Base-by-base conservation (phyloP, 2,888 invertebrate genomes). In the Melipona bicolor region DNA sequence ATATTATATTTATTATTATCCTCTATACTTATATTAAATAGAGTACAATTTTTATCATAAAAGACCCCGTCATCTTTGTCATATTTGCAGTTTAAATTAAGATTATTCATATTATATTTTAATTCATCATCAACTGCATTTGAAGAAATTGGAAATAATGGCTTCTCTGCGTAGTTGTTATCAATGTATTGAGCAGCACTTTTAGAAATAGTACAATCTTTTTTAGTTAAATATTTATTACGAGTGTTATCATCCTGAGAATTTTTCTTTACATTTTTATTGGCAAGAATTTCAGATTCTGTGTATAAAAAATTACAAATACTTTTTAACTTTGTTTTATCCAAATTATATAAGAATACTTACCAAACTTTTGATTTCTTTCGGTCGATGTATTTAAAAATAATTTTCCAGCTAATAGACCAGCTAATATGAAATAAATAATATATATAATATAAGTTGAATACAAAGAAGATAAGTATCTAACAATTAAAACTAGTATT, bases 341-440 rank as follows among this genome's bases (percentile, higher is more conserved):
- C 2, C 32, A 24, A 54, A 59, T 50, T 50, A 24, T 56, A 27
- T 50, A 52, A 15, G 49, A n/a, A 36, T 56, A 70, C 75, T 76
- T 76, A 85, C 85, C 73, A 43, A 24, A 56, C 50, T 49, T 70
- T 75, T 54, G 0, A 50, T 27, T 43, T 27, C 52, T 21, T 49
- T 36, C 27, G 1, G 17, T 17, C 13, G 54, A 52, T 67, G 15
- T 24, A 17, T 65, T 70, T 19, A 54, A 49, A 67, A 68, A n/a
- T 32, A 87, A 27, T 74, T 81, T 84, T 59, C 71, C 71, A 64
- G 79, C 17, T 74, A 72, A 24, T 0, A 81, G 2, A 27, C 77
- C 71, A 54, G 79, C 79, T 87, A 43, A 43, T 43, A 32, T 5
- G 43, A 77, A 71, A 64, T 32, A 71, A 43, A 65, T 49, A 43